Base-by-base conservation (phyloP, 2,888 invertebrate species). In the Orchesella flavescens region DNA sequence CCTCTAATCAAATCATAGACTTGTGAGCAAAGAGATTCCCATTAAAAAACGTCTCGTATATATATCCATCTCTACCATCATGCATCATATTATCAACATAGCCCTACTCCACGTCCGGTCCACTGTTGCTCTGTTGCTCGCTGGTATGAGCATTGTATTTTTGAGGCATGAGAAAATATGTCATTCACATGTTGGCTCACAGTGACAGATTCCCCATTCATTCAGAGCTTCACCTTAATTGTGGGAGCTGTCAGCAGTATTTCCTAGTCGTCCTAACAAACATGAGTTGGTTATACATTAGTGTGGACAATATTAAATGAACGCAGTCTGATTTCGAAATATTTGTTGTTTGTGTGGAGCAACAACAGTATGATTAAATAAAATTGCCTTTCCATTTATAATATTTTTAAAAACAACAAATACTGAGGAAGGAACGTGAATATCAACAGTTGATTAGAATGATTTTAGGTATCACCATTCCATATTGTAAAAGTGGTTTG, bases 241-340 rank as follows among this genome's bases (percentile, higher is more conserved):
- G 73, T 73, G 73, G 73, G 73, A 73, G 73, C 73, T 61, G 71
- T 55, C 71, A 71, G 34, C n/a, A n/a, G n/a, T n/a, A 53, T 69
- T 53, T 49, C 49, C n/a, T 49, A 49, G 49, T 49, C 49, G 15
- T 5, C 19, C 23, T n/a, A n/a, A n/a, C n/a, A n/a, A 34, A 34
- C 34, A 34, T 2, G 7, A 34, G 34, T 34, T 34, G 34, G 34
- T 34, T 34, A 34, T 34, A 34, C 34, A 49, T 17, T 2, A n/a
- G 17, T 19, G n/a, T 69, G 69, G 65, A 65, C 65, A 65, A 65
- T 65, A 61, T 61, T 19, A 61, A 17, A 24, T 61, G 23, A 10
- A 15, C 34, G 12, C 49, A 49, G 10, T 15, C 49, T 49, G 49
- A 49, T 15, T 49, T 49, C n/a, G 12, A 49, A 49, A 49, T 15